Evolutionary conservation across 2,888 invertebrate species (phyloP), one percentile per base, ranked within the genome.

Genomic region (Biston betularia): DNA sequence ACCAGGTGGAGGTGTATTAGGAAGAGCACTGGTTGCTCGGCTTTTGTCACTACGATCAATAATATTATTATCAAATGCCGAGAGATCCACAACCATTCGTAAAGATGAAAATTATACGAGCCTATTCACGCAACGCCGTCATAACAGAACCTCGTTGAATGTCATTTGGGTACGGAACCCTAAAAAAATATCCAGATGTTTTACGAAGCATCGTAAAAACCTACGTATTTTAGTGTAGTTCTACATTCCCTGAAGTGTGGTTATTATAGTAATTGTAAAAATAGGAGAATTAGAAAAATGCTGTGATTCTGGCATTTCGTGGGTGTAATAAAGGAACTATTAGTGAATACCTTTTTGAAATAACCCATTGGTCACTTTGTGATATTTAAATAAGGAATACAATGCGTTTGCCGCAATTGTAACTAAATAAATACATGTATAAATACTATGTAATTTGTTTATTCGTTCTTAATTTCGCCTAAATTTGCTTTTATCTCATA

Each of bases 1-100:
- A 77, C 82, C 52, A 86, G 87, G 82, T 74, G 83, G 49, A 83
- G 87, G 60, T 82, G 82, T 72, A 69, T 56, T 34, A 80, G 68
- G 71, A 77, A 14, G 55, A 59, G 11, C 74, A 76, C 6, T 0
- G 75, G 75, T n/a, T 87, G 87, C 55, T 70, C 74, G 24, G 85
- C 87, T 0, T 80, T 75, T 48, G 65, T 86, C 9, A 73, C 73
- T 14, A 85, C 86, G 0, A 73, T 75, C 34, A 63, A 73, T 50
- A 72, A 75, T 44, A 54, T 75, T 9, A 73, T 75, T 9, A 70
- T 75, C 33, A 70, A 53, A 33, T n/a, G 69, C 8, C 53, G 69
- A 11, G 63, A 68, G 8, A 40, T 24, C 6, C 75, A 75, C 62
- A 73, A 75, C 35, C 75, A 75, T 53, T 46, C 42, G 0, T 44